Evolutionary conservation across 2,888 invertebrate species (phyloP).

Genomic region (Oscheius sp.): DNA sequence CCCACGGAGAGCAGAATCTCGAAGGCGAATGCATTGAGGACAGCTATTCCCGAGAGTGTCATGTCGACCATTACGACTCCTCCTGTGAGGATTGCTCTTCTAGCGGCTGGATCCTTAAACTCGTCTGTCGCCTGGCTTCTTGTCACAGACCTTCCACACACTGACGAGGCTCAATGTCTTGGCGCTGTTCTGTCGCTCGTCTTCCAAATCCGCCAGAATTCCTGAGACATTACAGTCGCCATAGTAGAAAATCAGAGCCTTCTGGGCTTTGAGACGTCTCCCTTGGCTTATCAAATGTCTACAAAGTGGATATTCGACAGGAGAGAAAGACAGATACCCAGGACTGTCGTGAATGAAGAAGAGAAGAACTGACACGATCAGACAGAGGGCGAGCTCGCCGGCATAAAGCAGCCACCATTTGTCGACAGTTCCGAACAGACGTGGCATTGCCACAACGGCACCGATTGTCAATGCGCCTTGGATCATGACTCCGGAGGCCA

Average conservation of each 20-base stretch:
- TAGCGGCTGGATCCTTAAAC: slow-evolving; percentile 26
- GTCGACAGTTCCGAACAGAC: slow-evolving; percentile 13
- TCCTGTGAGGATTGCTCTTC: slow-evolving; percentile 49
- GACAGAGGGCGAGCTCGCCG: slow-evolving; percentile 11
- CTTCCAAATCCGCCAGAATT: slow-evolving; percentile 3
- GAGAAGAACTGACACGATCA: slow-evolving; percentile 11
- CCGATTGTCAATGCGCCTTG: slow-evolving; percentile 57
- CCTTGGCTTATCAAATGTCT: slow-evolving; percentile 13
- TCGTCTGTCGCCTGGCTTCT: too few species aligned
- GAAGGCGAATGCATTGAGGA: slow-evolving; percentile 44
- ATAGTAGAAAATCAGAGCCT: slow-evolving; percentile 17
- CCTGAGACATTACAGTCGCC: background rate
- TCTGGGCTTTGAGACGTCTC: background rate
- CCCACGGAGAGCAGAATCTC: slow-evolving; percentile 40
- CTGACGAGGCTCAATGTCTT: slow-evolving; percentile 18
- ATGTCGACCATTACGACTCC: slow-evolving; percentile 35
- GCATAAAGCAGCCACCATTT: slow-evolving; percentile 35
- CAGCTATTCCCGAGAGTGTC: slow-evolving; percentile 38
- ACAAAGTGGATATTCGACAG: background rate
- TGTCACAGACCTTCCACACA: slow-evolving; percentile 14
- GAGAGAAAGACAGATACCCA: background rate
- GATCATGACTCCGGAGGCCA: slow-evolving; percentile 61
- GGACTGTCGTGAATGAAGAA: slow-evolving; percentile 35
- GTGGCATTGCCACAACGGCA: slow-evolving; percentile 61
- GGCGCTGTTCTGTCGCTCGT: slow-evolving; percentile 7